Evolutionary conservation across 2,113 vertebrate species (phyloP).

Genomic region (Nothobranchius furzeri): DNA sequence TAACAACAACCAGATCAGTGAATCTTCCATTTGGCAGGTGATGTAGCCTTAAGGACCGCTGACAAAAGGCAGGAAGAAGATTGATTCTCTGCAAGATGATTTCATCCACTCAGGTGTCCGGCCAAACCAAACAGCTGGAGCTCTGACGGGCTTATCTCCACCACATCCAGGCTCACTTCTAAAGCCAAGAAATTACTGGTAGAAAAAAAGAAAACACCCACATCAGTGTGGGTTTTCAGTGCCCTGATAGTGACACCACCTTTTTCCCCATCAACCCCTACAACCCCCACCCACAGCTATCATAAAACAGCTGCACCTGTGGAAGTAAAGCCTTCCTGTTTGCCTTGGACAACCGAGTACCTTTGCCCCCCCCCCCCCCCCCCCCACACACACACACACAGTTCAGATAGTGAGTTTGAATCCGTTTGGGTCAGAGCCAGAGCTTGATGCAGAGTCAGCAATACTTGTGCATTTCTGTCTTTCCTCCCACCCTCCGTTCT

Average conservation of each 20-base stretch:
- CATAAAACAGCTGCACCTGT: conserved; percentile 77
- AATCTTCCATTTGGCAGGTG: conserved; percentile 52
- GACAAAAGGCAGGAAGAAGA: conserved; percentile 48
- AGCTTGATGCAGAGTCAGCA: conserved; percentile 66
- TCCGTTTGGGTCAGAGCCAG: conserved; percentile 49
- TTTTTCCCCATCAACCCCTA: conserved; percentile 34
- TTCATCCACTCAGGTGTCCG: conserved; percentile 54
- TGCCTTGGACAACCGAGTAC: conserved; percentile 67
- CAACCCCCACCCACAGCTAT: conserved; percentile 5
- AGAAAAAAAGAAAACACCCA: conserved; percentile 33
- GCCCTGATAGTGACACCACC: conserved; percentile 42
- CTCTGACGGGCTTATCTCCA: conserved; percentile 55
- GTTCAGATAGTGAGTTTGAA: conserved; percentile 47
- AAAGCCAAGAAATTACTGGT: conserved; percentile 35
- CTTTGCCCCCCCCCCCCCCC: conserved; percentile 41
- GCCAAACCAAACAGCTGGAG: conserved; percentile 62
- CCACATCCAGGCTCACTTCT: conserved; percentile 6
- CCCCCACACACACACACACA: no score
- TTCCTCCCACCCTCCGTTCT: neutral
- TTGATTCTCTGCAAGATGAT: conserved; percentile 49
- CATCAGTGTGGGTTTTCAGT: conserved; percentile 27
- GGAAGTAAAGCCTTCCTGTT: conserved; percentile 78
- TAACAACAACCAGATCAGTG: conserved; percentile 42
- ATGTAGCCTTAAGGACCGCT: conserved; percentile 19
- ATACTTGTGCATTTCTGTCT: conserved; percentile 16